These are phyloP conservation scores for Aethina tumida DNA, from an alignment of 1,140 invertebrate species.

Conservation along the genomic window DNA sequence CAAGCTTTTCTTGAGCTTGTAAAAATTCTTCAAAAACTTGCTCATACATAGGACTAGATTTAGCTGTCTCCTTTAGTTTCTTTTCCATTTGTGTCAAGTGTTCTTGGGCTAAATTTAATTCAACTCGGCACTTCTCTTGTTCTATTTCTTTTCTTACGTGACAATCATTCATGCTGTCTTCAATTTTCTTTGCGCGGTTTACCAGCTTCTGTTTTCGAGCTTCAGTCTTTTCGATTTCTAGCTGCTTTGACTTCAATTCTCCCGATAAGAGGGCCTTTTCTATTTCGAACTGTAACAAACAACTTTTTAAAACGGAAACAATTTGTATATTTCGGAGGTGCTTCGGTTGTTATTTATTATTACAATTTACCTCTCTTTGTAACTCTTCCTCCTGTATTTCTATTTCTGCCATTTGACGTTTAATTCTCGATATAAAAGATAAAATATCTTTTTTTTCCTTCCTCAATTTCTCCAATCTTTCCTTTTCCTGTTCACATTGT, in stretches of 20 bases:
- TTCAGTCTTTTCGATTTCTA: constrained; percentile 64
- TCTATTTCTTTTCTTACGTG: constrained; percentile 42
- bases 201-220: constrained; percentile 54
- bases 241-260: constrained; percentile 67
- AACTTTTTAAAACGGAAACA: background rate
- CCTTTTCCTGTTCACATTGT: constrained; percentile 15
- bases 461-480: constrained; percentile 40
- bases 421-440: constrained; percentile 50
- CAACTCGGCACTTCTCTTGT: constrained; percentile 49
- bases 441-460: constrained; percentile 46
- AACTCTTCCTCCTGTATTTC: constrained; percentile 76
- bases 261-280: constrained; percentile 73
- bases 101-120: constrained; percentile 43
- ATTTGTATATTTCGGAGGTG: background rate
- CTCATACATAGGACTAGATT: constrained; percentile 41
- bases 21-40: constrained; percentile 49
- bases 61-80: constrained; percentile 18
- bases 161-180: constrained; percentile 41
- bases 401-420: constrained; percentile 67
- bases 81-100: constrained; percentile 45
- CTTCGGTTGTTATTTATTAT: constrained; percentile 3
- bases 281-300: constrained; percentile 61
- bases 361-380: constrained; percentile 57
- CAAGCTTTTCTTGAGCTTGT: constrained; percentile 55
- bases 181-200: constrained; percentile 43